Conservation (phyloP, 1,140 invertebrate genomes). For the Ylistrum balloti region DNA sequence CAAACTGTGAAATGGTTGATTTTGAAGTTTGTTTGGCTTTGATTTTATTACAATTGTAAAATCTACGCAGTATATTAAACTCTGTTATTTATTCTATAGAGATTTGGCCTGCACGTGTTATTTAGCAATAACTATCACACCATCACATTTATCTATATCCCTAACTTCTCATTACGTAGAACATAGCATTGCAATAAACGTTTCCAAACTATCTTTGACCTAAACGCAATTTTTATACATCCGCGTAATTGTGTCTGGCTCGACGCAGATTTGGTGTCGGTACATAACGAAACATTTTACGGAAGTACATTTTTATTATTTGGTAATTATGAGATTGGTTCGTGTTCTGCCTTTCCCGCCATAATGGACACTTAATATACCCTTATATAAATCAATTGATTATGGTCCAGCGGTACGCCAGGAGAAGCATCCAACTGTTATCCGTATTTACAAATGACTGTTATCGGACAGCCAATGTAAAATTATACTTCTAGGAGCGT, state of each 20-base stretch:
- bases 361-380: slow-evolving; percentile 19
- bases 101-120: background rate
- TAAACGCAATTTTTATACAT: background rate
- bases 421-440: no score
- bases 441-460: no score
- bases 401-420: no score
- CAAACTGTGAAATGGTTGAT: background rate
- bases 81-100: background rate
- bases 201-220: background rate
- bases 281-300: background rate
- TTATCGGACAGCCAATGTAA: no score
- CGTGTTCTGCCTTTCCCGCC: background rate
- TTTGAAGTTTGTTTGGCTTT: background rate
- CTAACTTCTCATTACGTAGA: background rate
- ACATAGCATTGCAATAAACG: background rate
- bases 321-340: background rate
- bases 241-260: background rate
- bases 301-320: background rate
- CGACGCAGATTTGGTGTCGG: background rate
- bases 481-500: no score
- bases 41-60: background rate
- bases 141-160: background rate
- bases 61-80: background rate
- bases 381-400: background rate
- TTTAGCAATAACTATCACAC: background rate